phyloP scores from a whole-genome alignment of 2,888 invertebrate species.

The Leptogaster cylindrica region DNA sequence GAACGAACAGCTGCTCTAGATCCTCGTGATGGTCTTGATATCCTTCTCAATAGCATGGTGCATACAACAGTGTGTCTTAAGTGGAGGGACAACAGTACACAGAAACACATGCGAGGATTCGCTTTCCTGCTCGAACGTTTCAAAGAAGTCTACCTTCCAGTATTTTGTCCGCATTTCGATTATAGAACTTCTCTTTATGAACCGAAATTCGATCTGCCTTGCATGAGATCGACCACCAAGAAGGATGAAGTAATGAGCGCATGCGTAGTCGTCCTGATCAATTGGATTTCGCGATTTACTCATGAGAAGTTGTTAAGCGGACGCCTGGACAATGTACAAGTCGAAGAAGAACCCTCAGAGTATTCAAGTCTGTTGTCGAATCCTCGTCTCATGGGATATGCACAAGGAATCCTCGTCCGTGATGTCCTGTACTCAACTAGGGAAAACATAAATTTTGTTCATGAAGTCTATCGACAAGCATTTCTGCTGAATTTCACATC shows the following conservation, averaged over 20 bases:
- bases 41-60: slow-evolving; percentile 88
- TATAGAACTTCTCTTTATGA: slow-evolving; percentile 80
- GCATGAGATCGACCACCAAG: slow-evolving; percentile 67
- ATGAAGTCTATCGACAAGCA: slow-evolving; percentile 92
- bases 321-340: slow-evolving; percentile 57
- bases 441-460: slow-evolving; percentile 92
- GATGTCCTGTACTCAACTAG: slow-evolving; percentile 86
- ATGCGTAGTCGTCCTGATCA: slow-evolving; percentile 85
- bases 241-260: slow-evolving; percentile 69
- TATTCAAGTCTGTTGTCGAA: slow-evolving; percentile 53
- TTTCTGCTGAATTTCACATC: slow-evolving; percentile 82
- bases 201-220: slow-evolving; percentile 81
- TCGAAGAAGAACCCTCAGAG: slow-evolving; percentile 56
- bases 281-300: slow-evolving; percentile 87
- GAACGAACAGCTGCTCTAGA: slow-evolving; percentile 86
- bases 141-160: slow-evolving; percentile 85
- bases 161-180: slow-evolving; percentile 88
- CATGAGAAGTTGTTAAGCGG: slow-evolving; percentile 67
- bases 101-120: slow-evolving; percentile 83
- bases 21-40: slow-evolving; percentile 85
- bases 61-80: slow-evolving; percentile 87
- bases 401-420: slow-evolving; percentile 72
- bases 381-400: slow-evolving; percentile 54
- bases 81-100: slow-evolving; percentile 84
- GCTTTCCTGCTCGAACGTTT: slow-evolving; percentile 91